Base-by-base conservation (phyloP, 1,140 invertebrate genomes). In the Phthorimaea operculella region DNA sequence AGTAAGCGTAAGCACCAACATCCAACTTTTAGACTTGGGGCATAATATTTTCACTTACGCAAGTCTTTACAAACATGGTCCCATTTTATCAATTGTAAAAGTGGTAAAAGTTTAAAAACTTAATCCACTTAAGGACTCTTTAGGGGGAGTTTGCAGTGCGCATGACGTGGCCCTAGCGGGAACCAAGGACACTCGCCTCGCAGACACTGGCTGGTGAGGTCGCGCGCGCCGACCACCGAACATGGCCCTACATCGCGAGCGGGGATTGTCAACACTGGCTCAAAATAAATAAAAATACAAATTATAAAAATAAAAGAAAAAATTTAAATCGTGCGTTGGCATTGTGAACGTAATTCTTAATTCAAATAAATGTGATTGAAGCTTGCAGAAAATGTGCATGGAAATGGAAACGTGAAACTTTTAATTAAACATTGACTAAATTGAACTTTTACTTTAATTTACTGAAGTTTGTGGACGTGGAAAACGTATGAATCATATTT, bases 91-190 rank as follows among this genome's bases (percentile, higher is more conserved):
- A 78, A 81, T 77, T 76, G 75, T 78, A 70, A 74, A 80, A 82
- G 73, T 82, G 2, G 2, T 6, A n/a, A n/a, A n/a, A n/a, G n/a
- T n/a, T 82, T 82, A 76, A 80, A 79, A 80, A 81, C 79, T 84
- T 77, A 83, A 80, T 83, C 74, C 76, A 78, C 74, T 77, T 82
- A 75, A 76, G 76, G 74, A 74, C 78, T 77, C 73, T 79, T 80
- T 71, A 70, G 63, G 72, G 68, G 62, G 62, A 66, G 63, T 59
- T 57, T 55, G 63, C 62, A 79, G 54, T 82, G 81, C 81, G 81
- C 81, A 84, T 84, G 81, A 70, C 76, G 55, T 67, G 62, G 66
- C 64, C 69, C 74, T 73, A 74, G 72, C 74, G 73, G 72, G 70
- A 74, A 68, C 68, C 72, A 78, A 79, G 77, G 78, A 75, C 79